Conservation (phyloP, 1,140 invertebrate species). For the Trichogramma pretiosum region DNA sequence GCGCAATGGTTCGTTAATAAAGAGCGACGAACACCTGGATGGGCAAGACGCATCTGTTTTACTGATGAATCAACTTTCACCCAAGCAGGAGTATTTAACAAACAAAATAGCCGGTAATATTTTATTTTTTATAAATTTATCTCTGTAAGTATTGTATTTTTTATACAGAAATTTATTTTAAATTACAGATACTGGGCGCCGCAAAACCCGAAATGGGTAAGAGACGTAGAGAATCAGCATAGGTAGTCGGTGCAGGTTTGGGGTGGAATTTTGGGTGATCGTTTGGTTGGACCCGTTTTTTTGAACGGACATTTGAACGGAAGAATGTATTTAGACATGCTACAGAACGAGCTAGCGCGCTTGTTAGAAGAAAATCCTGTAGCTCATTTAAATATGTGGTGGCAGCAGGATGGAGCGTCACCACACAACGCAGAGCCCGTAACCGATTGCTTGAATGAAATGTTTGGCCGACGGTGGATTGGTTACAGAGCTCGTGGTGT, state of each 20-base stretch:
- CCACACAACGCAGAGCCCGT: background rate
- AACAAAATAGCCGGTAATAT: no score
- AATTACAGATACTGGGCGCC: conserved; percentile 24
- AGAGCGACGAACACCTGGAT: no score
- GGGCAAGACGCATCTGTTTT: no score
- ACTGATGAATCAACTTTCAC: no score
- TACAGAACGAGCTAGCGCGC: conserved; percentile 21
- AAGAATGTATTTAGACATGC: conserved; percentile 26
- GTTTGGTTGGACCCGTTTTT: conserved; percentile 32
- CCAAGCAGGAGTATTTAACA: no score
- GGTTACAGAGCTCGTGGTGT: background rate
- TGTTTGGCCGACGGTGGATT: conserved; percentile 5
- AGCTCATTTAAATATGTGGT: background rate
- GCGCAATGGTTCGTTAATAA: no score
- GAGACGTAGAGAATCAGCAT: conserved; percentile 29
- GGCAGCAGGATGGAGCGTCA: background rate
- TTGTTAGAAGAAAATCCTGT: background rate
- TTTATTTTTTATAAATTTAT: no score
- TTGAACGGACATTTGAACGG: conserved; percentile 27
- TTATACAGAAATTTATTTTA: no score
- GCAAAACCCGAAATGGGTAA: conserved; percentile 34
- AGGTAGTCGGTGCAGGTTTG: conserved; percentile 34
- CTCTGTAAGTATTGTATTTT: no score
- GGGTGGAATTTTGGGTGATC: conserved; percentile 30
- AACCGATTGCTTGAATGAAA: background rate